These are phyloP conservation scores for Gymnosoma rotundatum DNA, from an alignment of 2,888 invertebrate species.

Conservation along the genomic window DNA sequence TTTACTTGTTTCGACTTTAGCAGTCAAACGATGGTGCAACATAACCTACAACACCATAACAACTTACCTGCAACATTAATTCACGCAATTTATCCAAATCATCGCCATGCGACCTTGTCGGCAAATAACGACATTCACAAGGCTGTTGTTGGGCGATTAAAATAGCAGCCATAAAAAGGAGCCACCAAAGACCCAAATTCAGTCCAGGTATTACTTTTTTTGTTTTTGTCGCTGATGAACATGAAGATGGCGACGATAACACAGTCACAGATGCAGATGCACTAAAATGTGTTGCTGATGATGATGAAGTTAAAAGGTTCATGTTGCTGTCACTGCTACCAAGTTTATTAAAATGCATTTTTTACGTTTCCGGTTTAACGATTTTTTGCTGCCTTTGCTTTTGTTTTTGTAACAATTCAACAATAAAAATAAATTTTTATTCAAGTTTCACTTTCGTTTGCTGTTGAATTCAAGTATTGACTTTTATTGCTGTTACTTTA, in stretches of 20 bases:
- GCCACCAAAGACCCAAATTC: conserved; percentile 73
- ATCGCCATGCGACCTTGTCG: conserved; percentile 83
- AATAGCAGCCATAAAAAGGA: conserved; percentile 75
- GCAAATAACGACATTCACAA: conserved; percentile 83
- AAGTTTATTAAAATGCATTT: conserved; percentile 68
- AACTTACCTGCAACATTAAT: conserved; percentile 84
- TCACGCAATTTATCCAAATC: conserved; percentile 84
- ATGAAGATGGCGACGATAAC: conserved; percentile 11
- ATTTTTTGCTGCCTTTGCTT: conserved; percentile 47
- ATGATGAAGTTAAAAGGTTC: conserved; percentile 60
- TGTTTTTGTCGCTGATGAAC: conserved; percentile 39
- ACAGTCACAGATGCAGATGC: conserved; percentile 21
- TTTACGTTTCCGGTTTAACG: conserved; percentile 71
- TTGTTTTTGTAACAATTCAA: conserved; percentile 36
- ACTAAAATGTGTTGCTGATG: conserved; percentile 24
- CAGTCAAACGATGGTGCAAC: conserved; percentile 1
- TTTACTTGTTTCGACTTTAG: background rate
- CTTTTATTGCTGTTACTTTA: conserved; percentile 25
- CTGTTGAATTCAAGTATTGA: conserved; percentile 44
- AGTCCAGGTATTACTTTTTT: conserved; percentile 66
- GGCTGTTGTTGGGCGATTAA: conserved; percentile 76
- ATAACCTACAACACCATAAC: background rate
- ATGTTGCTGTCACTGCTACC: conserved; percentile 62
- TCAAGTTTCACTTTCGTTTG: conserved; percentile 66
- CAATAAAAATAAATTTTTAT: conserved; percentile 35